phyloP scores from a whole-genome alignment of 2,888 invertebrate species.

The Diloba caeruleocephala region DNA sequence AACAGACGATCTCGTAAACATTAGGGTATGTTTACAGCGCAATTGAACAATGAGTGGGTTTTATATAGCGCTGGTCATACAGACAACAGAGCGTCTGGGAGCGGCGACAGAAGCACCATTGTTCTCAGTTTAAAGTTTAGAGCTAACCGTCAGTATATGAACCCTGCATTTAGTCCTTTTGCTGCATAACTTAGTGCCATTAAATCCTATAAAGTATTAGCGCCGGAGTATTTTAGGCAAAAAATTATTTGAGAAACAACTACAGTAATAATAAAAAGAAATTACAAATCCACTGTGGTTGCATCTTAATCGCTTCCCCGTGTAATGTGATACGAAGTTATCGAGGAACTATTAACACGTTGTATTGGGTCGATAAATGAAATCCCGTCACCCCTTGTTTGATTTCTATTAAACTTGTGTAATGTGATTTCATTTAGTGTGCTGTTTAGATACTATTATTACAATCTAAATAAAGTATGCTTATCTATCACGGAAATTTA shows the following conservation, averaged over 20 bases:
- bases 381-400: conserved; percentile 57
- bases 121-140: conserved; percentile 57
- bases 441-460: conserved; percentile 3
- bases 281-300: conserved; percentile 23
- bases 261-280: conserved; percentile 8
- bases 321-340: conserved; percentile 58
- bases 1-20: conserved; percentile 50
- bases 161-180: conserved; percentile 30
- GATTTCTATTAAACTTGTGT: conserved; percentile 40
- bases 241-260: conserved; percentile 16
- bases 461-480: conserved; percentile 4
- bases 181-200: conserved; percentile 33
- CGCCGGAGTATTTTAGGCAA: conserved; percentile 13
- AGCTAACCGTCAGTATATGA: conserved; percentile 57
- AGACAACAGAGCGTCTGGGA: conserved; percentile 29
- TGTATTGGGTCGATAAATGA: conserved; percentile 57
- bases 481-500: conserved; percentile 9
- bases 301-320: conserved; percentile 50
- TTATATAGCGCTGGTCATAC: conserved; percentile 34
- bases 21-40: conserved; percentile 41
- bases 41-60: conserved; percentile 41
- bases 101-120: conserved; percentile 54
- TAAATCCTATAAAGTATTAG: conserved; percentile 21
- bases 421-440: conserved; percentile 31
- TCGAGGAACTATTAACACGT: conserved; percentile 59